Conservation (phyloP, 2,113 vertebrate genomes). For the Aphyosemion australe region DNA sequence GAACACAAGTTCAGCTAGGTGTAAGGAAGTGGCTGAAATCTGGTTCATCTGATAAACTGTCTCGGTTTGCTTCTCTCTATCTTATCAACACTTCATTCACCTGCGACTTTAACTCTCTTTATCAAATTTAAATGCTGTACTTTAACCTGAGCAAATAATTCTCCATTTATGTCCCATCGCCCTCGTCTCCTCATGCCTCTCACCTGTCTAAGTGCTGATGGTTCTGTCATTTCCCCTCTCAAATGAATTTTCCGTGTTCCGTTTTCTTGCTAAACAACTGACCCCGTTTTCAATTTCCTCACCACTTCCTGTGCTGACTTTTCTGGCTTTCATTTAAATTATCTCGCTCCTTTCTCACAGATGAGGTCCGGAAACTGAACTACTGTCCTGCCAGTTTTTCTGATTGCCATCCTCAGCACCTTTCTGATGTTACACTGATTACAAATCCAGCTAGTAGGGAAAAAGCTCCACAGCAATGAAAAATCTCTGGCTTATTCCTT, state of each 20-base stretch:
- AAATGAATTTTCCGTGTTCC: slow-evolving; percentile 13
- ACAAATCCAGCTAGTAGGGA: slow-evolving; percentile 39
- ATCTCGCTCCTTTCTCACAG: slow-evolving; percentile 48
- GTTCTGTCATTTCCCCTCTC: slow-evolving; percentile 13
- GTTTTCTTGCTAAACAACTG: slow-evolving; percentile 16
- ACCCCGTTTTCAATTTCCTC: slow-evolving; percentile 35
- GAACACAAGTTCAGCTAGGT: slow-evolving; percentile 33
- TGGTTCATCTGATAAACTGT: slow-evolving; percentile 60
- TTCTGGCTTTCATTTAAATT: slow-evolving; percentile 53
- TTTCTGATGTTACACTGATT: slow-evolving; percentile 42
- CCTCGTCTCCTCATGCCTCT: slow-evolving; percentile 21
- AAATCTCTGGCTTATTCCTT: slow-evolving; percentile 39
- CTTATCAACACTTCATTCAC: slow-evolving; percentile 54
- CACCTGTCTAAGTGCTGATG: slow-evolving; percentile 10
- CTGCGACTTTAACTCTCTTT: slow-evolving; percentile 21
- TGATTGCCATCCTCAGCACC: slow-evolving; percentile 66
- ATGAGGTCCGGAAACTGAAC: slow-evolving; percentile 60
- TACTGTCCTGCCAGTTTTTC: slow-evolving; percentile 51
- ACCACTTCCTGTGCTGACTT: slow-evolving; percentile 38
- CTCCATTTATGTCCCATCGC: slow-evolving; percentile 9
- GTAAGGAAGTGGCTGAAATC: slow-evolving; percentile 46
- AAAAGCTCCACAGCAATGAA: slow-evolving; percentile 42
- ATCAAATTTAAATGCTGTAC: slow-evolving; percentile 30
- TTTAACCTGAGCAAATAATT: slow-evolving; percentile 41
- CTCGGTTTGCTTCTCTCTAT: slow-evolving; percentile 29